A percentile compares a stretch with the other conserved stretches of the same genome.
Evolutionary conservation across 2,113 vertebrate genomes (phyloP).

Genomic region (Genyomyrus donnyi): DNA sequence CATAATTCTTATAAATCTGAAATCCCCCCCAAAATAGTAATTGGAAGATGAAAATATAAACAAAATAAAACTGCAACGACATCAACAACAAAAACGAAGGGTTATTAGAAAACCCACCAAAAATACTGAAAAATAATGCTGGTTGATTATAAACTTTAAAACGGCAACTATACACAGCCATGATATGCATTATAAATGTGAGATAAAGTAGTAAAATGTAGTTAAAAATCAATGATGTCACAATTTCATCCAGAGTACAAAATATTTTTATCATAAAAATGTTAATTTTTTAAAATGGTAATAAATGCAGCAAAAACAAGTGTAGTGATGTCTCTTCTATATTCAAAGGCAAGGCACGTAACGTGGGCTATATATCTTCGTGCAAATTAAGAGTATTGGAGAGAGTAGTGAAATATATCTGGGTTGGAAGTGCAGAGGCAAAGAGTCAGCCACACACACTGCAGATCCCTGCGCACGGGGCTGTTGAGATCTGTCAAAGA

Average conservation of each 20-base stretch:
- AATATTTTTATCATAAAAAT: slow-evolving; percentile 98
- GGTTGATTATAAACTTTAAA: slow-evolving; percentile 98
- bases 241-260: slow-evolving; percentile 96
- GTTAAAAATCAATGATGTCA: slow-evolving; percentile 97
- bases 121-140: slow-evolving; percentile 96
- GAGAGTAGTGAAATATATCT: slow-evolving; percentile 71
- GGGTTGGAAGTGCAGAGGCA: slow-evolving; percentile 81
- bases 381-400: slow-evolving; percentile 99
- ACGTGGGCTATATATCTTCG: slow-evolving; percentile 99
- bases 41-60: slow-evolving; percentile 95
- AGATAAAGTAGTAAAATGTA: slow-evolving; percentile 93
- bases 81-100: slow-evolving; percentile 73
- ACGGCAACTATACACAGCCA: slow-evolving; percentile 99
- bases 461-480: slow-evolving; percentile 73
- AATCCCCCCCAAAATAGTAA: slow-evolving; percentile 91
- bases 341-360: slow-evolving; percentile 99
- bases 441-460: slow-evolving; percentile 77
- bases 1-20: slow-evolving; percentile 99
- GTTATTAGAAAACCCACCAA: slow-evolving; percentile 82
- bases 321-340: slow-evolving; percentile 93
- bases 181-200: slow-evolving; percentile 99
- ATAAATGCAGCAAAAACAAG: slow-evolving; percentile 99
- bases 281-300: slow-evolving; percentile 93
- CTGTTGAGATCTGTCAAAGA: slow-evolving; percentile 48
- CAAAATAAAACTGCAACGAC: slow-evolving; percentile 61